Conservation (phyloP, 2,113 vertebrate species). For the Thomomys bottae region DNA sequence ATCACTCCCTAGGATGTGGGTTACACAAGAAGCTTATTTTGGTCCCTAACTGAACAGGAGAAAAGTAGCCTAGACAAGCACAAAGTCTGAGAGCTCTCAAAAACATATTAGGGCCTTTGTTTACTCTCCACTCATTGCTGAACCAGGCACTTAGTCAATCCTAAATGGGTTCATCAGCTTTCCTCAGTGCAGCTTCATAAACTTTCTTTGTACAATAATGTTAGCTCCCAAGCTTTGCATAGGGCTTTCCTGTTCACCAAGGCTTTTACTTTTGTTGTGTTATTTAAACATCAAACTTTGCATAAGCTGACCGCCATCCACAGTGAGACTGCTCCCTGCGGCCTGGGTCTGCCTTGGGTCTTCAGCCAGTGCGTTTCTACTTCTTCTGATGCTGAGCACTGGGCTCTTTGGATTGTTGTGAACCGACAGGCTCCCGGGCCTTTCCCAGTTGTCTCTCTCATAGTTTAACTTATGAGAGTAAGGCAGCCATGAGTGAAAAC, state of each 20-base stretch:
- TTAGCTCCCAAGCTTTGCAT: neutral
- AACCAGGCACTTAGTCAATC: neutral
- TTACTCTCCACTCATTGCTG: neutral
- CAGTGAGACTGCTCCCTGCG: no score
- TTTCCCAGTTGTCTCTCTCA: neutral
- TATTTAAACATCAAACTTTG: neutral
- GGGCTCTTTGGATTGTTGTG: neutral
- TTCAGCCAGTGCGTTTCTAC: neutral
- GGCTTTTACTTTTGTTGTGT: neutral
- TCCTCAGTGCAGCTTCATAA: neutral
- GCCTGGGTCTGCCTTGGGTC: neutral
- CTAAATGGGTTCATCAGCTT: neutral
- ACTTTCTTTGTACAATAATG: constrained; percentile 13
- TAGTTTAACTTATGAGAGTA: constrained; percentile 31
- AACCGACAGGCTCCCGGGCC: neutral
- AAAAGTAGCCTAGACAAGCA: neutral
- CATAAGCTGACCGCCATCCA: neutral
- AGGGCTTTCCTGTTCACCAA: neutral
- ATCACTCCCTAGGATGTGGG: neutral
- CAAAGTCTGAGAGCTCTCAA: constrained; percentile 24
- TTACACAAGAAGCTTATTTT: constrained; percentile 14
- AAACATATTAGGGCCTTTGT: neutral
- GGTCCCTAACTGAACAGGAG: neutral
- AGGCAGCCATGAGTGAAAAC: constrained; percentile 47
- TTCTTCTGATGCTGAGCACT: neutral